Evolutionary conservation across 2,113 vertebrate genomes (phyloP), one percentile per base, ranked within the genome.

Genomic region (Hyperopisus bebe): DNA sequence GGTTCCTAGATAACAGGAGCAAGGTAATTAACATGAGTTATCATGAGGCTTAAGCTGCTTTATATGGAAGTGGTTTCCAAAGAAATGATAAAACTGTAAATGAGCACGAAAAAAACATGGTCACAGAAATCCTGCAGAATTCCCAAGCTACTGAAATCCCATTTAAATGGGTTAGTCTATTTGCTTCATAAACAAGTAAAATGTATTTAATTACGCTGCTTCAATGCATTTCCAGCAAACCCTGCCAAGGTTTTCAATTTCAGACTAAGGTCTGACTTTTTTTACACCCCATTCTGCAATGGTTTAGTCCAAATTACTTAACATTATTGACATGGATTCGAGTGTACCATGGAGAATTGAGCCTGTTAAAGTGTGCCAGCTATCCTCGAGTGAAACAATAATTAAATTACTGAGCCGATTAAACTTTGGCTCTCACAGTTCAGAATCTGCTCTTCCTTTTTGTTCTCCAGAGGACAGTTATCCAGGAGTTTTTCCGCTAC

Each of bases 401-500:
- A 87, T 87, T 87, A 87, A 87, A 87, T 87, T 53, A 87, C 85
- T 87, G 85, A 87, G 50, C 47, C n/a, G 50, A 39, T 87, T 87
- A 87, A 53, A 87, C 50, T 24, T 87, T 87, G 50, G 85, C 50
- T 35, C n/a, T 19, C 85, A 53, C 27, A 17, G 44, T 55, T 87
- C 83, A 50, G 24, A 86, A 42, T 47, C 47, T 24, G 21, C 44
- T 87, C 48, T 53, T 53, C 31, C 9, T 47, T 84, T 44, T 84
- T 35, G 27, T 87, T 87, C 50, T 35, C 85, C 50, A 39, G 27
- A 53, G 50, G n/a, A 87, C 50, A 39, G 85, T 35, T 44, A 84
- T 44, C 42, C 39, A 11, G 44, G 39, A 44, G 42, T 39, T 84
- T 84, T 84, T 24, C 82, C 19, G 21, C 39, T 44, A 46, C 39